Evolutionary conservation across 2,113 vertebrate species (phyloP).

Genomic region (Sander lucioperca): DNA sequence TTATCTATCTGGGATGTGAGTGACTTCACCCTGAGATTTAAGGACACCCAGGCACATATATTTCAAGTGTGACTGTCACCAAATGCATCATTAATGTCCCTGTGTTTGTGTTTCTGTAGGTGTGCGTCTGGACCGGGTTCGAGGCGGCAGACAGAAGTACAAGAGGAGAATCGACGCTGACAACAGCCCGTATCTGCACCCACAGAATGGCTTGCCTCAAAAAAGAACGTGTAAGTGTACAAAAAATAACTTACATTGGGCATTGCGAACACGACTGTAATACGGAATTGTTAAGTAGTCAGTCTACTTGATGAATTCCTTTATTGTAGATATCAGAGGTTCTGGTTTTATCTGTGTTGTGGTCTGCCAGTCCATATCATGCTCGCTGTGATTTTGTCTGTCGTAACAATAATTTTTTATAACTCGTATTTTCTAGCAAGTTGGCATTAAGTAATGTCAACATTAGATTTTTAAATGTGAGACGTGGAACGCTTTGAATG

Average conservation of each 20-base stretch:
- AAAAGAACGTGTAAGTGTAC: conserved; percentile 93
- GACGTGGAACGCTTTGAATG: not conserved
- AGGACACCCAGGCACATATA: not conserved
- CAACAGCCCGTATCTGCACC: conserved; percentile 94
- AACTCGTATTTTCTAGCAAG: conserved; percentile 33
- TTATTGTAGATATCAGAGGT: not conserved
- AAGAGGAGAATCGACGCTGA: conserved; percentile 97
- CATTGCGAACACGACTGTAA: not conserved
- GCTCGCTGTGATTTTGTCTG: conserved; percentile 17
- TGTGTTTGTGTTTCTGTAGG: conserved; percentile 78
- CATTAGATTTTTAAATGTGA: not conserved
- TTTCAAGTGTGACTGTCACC: not conserved
- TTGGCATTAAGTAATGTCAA: conserved; percentile 7
- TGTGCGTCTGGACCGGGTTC: conserved; percentile 96
- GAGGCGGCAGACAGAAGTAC: conserved; percentile 98
- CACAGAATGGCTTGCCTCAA: conserved; percentile 91
- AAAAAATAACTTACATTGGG: not conserved
- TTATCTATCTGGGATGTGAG: not conserved
- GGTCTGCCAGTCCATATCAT: conserved; percentile 8
- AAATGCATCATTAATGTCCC: conserved; percentile 16
- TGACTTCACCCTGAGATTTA: not conserved
- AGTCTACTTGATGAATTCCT: not conserved
- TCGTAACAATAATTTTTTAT: conserved; percentile 23
- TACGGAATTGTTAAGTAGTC: not conserved
- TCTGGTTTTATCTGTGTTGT: conserved; percentile 1